Conservation (phyloP, 2,113 vertebrate genomes). For the Micronycteris hirsuta region DNA sequence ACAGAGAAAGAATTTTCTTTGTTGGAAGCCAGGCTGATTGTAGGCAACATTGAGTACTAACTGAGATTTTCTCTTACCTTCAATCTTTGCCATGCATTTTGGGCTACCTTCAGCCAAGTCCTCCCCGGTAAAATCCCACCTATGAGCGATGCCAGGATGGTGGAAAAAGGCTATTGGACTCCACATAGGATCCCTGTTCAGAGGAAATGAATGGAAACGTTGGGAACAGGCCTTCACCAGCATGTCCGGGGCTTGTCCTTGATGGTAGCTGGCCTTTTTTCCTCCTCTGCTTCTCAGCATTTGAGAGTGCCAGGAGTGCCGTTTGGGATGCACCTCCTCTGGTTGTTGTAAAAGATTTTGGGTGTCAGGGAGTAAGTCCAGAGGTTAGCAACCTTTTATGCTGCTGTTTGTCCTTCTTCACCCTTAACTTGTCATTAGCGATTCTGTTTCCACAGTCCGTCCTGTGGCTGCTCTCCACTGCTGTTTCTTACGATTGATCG, state of each 20-base stretch:
- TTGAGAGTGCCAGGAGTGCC: not conserved
- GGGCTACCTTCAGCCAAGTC: not conserved
- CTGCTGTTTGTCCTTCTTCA: not conserved
- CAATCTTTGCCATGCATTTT: not conserved
- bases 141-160: not conserved
- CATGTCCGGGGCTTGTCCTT: not conserved
- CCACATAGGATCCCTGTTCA: not conserved
- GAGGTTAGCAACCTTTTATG: not conserved
- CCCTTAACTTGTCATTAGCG: not conserved
- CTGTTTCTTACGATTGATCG: not conserved
- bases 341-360: not conserved
- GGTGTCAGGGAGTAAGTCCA: not conserved
- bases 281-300: not conserved
- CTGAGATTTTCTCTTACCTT: not conserved
- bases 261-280: not conserved
- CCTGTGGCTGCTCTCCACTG: not conserved
- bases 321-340: not conserved
- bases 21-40: not conserved
- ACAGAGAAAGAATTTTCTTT: not conserved
- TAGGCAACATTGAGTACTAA: not conserved
- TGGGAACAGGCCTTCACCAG: fast-evolving
- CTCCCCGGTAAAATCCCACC: not conserved
- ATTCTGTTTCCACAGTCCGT: not conserved
- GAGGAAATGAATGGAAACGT: not conserved
- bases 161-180: not conserved